Evolutionary conservation across 2,888 invertebrate genomes (phyloP).

Genomic region (Tachystola acroxantha): DNA sequence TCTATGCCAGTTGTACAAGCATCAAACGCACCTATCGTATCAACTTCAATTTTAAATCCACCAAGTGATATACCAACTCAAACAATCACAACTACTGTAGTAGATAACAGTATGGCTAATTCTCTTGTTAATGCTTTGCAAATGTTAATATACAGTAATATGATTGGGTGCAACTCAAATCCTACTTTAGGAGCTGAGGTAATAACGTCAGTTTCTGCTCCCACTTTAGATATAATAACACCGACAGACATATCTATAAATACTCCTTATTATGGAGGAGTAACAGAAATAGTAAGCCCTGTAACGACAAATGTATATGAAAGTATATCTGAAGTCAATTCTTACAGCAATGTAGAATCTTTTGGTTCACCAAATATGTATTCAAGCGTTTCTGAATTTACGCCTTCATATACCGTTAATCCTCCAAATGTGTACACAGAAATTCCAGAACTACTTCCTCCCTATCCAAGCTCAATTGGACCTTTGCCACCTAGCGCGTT

Average conservation of each 20-base stretch:
- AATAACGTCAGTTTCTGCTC: background rate
- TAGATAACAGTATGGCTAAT: constrained; percentile 49
- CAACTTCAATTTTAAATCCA: constrained; percentile 17
- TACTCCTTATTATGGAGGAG: no score
- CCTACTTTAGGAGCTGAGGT: constrained; percentile 11
- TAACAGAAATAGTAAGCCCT: no score
- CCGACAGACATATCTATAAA: background rate
- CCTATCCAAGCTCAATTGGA: no score
- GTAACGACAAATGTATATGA: no score
- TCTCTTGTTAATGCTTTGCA: constrained; percentile 52
- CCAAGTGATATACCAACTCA: constrained; percentile 8
- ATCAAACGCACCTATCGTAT: background rate
- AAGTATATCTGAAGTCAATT: background rate
- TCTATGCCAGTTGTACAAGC: no score
- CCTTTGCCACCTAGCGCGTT: no score
- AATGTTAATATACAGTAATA: constrained; percentile 45
- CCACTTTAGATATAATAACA: background rate
- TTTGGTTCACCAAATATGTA: no score
- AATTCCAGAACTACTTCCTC: no score
- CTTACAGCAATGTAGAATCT: background rate
- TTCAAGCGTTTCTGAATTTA: no score
- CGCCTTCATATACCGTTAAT: no score
- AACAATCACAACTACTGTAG: constrained; percentile 32
- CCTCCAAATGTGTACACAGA: no score
- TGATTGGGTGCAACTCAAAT: no score